These are phyloP conservation scores for Matsumyia berberina DNA, from an alignment of 2,888 invertebrate species.

Conservation along the genomic window DNA sequence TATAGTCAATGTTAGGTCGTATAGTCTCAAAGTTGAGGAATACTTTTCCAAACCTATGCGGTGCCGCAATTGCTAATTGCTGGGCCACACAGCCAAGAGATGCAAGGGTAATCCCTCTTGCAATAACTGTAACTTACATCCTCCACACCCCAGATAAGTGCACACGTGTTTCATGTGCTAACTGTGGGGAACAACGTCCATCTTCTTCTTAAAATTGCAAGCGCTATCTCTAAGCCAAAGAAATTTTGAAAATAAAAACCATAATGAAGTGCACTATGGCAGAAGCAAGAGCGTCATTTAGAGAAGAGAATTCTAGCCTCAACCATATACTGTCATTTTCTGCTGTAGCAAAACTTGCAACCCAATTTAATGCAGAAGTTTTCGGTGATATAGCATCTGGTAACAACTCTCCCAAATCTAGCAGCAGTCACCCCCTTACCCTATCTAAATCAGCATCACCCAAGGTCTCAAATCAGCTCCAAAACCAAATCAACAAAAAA, in stretches of 20 bases:
- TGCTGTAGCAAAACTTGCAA: too few species aligned
- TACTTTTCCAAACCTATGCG: background rate
- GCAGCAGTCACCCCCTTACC: too few species aligned
- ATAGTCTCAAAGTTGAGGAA: background rate
- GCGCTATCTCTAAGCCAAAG: slow-evolving; percentile 8
- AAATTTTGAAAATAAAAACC: slow-evolving; percentile 32
- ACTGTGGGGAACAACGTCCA: too few species aligned
- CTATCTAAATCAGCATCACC: too few species aligned
- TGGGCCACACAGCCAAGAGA: background rate
- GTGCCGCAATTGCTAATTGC: background rate
- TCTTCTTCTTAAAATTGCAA: slow-evolving; percentile 4
- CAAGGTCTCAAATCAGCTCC: too few species aligned
- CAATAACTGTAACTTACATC: background rate
- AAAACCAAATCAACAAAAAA: too few species aligned
- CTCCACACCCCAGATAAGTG: background rate
- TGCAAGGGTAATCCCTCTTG: background rate
- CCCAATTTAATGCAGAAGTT: too few species aligned
- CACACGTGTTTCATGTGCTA: background rate
- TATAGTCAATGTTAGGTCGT: background rate
- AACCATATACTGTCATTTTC: too few species aligned
- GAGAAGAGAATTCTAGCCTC: background rate
- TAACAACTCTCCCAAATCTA: too few species aligned
- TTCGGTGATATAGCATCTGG: too few species aligned
- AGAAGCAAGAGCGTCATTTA: background rate
- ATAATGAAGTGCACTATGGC: slow-evolving; percentile 22